Percentiles rank a stretch among this genome's conserved stretches.
Conservation (phyloP, 2,797 vertebrate species). For the Liasis olivaceus region DNA sequence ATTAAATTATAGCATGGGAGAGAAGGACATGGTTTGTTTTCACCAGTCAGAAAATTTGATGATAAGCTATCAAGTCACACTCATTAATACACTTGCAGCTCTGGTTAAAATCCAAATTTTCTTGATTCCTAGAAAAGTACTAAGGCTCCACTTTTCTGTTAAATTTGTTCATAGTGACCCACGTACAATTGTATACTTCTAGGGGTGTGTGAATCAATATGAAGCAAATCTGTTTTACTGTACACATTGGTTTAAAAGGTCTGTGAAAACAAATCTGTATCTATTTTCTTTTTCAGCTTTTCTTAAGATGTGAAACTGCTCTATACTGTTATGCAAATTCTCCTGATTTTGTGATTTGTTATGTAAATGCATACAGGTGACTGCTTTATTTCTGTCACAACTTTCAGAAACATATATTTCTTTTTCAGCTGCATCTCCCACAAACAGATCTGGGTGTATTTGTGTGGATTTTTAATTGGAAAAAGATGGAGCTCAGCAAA, state of each 20-base stretch:
- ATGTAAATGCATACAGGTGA: neutral
- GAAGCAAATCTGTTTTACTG: neutral
- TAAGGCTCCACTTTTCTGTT: neutral
- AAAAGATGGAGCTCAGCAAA: neutral
- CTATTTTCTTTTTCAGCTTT: neutral
- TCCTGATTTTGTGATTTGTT: neutral
- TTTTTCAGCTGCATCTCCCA: neutral
- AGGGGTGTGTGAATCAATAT: neutral
- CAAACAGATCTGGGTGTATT: neutral
- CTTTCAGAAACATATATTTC: neutral
- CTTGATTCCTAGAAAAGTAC: neutral
- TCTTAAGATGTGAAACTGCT: neutral
- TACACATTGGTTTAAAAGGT: neutral
- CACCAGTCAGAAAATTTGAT: conserved; percentile 18
- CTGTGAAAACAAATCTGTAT: neutral
- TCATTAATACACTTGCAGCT: conserved; percentile 35
- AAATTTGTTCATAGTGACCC: neutral
- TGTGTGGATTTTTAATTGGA: neutral
- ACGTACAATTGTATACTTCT: neutral
- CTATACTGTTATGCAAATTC: neutral
- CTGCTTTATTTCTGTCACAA: neutral
- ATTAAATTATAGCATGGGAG: conserved; percentile 15
- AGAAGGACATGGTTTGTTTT: conserved; percentile 29
- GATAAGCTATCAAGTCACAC: conserved; percentile 37
- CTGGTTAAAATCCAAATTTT: neutral